A percentile compares a stretch with the other conserved stretches of the same genome.
Conservation (phyloP, 2,888 invertebrate species). For the Podabrus alpinus region DNA sequence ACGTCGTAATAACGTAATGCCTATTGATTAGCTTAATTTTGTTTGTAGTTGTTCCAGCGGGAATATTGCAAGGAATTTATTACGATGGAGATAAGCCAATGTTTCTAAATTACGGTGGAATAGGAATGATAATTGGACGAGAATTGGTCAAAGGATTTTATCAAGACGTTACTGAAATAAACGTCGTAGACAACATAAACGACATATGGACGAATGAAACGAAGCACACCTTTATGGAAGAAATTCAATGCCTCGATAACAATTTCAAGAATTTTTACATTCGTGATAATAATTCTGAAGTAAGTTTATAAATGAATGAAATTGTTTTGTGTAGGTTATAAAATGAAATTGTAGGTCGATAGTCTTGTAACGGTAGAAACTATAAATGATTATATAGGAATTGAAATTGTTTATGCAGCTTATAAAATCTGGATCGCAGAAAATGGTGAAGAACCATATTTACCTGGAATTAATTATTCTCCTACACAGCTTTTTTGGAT, state of each 20-base stretch:
- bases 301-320: background rate
- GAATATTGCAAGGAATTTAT: conserved; percentile 41
- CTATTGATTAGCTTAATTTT: conserved; percentile 9
- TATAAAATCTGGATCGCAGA: conserved; percentile 72
- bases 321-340: background rate
- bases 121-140: conserved; percentile 46
- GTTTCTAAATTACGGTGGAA: conserved; percentile 44
- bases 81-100: conserved; percentile 37
- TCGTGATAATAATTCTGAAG: background rate
- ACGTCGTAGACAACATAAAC: background rate
- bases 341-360: background rate
- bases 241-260: background rate
- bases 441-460: conserved; percentile 63
- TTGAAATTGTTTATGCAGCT: conserved; percentile 80
- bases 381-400: background rate
- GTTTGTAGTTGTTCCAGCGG: conserved; percentile 42
- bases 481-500: conserved; percentile 47
- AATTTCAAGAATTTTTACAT: background rate
- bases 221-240: background rate
- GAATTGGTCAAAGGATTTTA: conserved; percentile 35
- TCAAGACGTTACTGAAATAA: background rate
- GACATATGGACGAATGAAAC: background rate
- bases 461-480: conserved; percentile 62
- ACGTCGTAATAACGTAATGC: background rate
- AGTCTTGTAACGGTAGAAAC: conserved; percentile 68